Evolutionary conservation across 2,888 invertebrate species (phyloP), one percentile per base, ranked within the genome.

Genomic region (Agonopterix arenella): DNA sequence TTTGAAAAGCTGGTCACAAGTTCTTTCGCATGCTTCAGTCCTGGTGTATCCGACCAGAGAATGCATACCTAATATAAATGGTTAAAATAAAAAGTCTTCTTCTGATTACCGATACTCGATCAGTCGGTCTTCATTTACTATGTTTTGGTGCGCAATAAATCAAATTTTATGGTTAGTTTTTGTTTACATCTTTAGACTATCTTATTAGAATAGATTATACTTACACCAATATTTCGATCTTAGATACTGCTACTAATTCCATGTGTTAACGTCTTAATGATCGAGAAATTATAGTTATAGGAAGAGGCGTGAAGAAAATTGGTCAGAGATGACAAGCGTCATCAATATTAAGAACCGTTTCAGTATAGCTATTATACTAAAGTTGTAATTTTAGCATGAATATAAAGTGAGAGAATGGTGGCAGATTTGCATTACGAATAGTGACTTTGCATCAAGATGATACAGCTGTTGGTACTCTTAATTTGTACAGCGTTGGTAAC

Each of bases 311-410:
- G 50, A 53, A 52, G 64, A 60, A 69, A 72, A 68, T 69, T 64
- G 68, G 62, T 43, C 62, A 61, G 72, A 72, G 70, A 73, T 67
- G 67, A 58, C 56, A 51, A 48, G 44, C 47, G 50, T 56, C 53
- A 68, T 72, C 65, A 70, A 69, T 73, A 70, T 76, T 73, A 76
- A 71, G 72, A 71, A 76, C 78, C 79, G 80, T 80, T 81, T 68
- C 61, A 49, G 54, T 56, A 59, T 53, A 66, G 38, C 36, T 64
- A 68, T 70, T 71, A 68, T 68, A 64, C 56, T 61, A 69, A 73
- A 72, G 72, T 73, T 67, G 69, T 74, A 71, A 70, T 73, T 70
- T 73, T 59, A 66, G 64, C 64, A 64, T 59, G 59, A 64, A 80
- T 83, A 83, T 80, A 82, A 75, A 68, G 62, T 73, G 68, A 62